These are phyloP conservation scores for Acyrthosiphon pisum DNA, from an alignment of 1,140 invertebrate genomes.

Conservation along the genomic window DNA sequence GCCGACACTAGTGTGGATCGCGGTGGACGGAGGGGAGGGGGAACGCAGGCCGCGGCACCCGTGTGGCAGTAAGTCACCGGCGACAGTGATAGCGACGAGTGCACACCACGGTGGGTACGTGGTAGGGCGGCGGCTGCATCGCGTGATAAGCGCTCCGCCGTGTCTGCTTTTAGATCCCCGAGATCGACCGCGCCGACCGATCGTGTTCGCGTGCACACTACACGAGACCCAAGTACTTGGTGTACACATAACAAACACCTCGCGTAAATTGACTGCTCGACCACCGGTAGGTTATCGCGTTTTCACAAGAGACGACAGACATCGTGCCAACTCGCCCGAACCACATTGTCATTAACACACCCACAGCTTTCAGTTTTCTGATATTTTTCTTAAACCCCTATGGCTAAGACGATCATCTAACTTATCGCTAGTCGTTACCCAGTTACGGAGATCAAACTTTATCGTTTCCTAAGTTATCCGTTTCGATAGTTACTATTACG, in stretches of 20 bases:
- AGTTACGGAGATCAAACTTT: background rate
- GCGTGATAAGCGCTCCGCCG: conserved; percentile 52
- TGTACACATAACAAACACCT: background rate
- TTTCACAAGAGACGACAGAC: background rate
- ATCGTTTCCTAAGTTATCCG: background rate
- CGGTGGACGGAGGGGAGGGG: conserved; percentile 39
- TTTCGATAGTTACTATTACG: background rate
- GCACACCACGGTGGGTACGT: background rate
- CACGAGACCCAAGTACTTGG: background rate
- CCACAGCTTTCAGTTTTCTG: background rate
- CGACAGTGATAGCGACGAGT: conserved; percentile 46
- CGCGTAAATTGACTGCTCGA: background rate
- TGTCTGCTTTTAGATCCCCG: conserved; percentile 41
- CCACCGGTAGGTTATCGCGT: background rate
- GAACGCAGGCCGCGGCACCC: conserved; percentile 9
- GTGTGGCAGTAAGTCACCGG: conserved; percentile 51
- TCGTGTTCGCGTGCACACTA: background rate
- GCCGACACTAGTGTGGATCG: conserved; percentile 42
- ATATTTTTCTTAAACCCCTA: background rate
- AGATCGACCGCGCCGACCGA: conserved; percentile 39
- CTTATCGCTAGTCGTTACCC: background rate
- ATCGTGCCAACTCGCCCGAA: background rate
- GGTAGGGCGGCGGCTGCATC: conserved; percentile 45
- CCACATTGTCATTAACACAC: background rate
- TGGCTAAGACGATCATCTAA: background rate